phyloP scores from a whole-genome alignment of 2,797 vertebrate species.

The Arctocebus calabarensis region DNA sequence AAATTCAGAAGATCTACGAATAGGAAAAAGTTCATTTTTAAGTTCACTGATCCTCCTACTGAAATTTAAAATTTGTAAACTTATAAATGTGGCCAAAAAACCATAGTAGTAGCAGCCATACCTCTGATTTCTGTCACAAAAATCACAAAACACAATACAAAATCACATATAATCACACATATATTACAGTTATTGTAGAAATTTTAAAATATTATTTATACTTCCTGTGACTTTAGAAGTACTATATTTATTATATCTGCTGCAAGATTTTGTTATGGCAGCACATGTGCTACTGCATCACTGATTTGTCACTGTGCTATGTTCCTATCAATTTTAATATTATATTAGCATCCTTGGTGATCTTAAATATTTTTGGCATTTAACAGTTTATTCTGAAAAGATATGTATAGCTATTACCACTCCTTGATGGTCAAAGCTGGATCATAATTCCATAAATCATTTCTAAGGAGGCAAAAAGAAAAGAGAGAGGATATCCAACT shows the following conservation, averaged over 20 bases:
- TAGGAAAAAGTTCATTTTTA: no score
- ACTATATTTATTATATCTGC: not conserved
- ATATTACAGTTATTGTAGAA: not conserved
- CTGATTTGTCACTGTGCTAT: not conserved
- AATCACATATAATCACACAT: not conserved
- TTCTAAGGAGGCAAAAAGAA: not conserved
- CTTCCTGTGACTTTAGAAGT: not conserved
- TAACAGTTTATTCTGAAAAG: constrained; percentile 11
- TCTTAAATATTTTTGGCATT: not conserved
- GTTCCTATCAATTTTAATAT: not conserved
- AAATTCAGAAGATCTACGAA: no score
- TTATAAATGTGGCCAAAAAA: not conserved
- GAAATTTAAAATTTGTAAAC: not conserved
- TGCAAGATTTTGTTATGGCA: not conserved
- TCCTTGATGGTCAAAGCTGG: not conserved
- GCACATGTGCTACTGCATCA: not conserved
- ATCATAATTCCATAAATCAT: not conserved
- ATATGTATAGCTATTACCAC: not conserved
- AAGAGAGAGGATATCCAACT: not conserved
- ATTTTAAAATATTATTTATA: constrained; percentile 37
- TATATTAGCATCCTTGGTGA: not conserved
- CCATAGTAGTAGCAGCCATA: not conserved
- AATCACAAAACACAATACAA: not conserved
- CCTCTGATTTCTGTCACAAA: not conserved
- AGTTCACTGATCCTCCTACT: no score